These are phyloP conservation scores for Allophyes oxyacanthae DNA, from an alignment of 2,888 invertebrate species.

Conservation along the genomic window DNA sequence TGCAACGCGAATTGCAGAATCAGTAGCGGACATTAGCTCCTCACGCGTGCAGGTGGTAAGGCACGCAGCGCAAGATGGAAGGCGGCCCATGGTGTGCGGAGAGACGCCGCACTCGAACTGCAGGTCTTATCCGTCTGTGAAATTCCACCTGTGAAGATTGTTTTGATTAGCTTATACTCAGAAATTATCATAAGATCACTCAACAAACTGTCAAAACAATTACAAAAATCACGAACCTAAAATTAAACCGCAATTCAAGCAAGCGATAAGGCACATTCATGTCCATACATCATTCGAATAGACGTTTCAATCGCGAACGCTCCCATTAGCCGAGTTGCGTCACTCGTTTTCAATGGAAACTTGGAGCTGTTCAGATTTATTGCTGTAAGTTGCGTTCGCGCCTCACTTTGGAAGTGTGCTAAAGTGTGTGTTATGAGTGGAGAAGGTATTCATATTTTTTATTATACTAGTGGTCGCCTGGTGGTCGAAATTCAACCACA, in stretches of 20 bases:
- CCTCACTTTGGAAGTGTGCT: conserved; percentile 39
- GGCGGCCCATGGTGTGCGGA: too few species aligned
- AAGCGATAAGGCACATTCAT: conserved; percentile 22
- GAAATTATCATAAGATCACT: background rate
- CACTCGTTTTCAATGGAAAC: conserved; percentile 70
- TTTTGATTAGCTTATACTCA: too few species aligned
- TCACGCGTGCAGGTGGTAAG: too few species aligned
- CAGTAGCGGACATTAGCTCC: too few species aligned
- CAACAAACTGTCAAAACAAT: conserved; percentile 25
- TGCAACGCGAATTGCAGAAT: too few species aligned
- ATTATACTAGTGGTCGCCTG: too few species aligned
- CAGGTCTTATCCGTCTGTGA: too few species aligned
- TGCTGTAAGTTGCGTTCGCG: conserved; percentile 63
- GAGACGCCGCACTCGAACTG: too few species aligned
- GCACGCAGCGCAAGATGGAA: too few species aligned
- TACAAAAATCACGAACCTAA: conserved; percentile 22
- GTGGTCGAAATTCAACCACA: too few species aligned
- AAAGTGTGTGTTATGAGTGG: conserved; percentile 14
- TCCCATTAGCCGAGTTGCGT: conserved; percentile 71
- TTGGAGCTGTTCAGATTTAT: conserved; percentile 71
- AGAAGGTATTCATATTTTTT: conserved; percentile 26
- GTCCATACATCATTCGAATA: conserved; percentile 58
- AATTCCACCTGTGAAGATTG: too few species aligned
- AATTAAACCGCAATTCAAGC: conserved; percentile 37
- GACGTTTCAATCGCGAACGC: conserved; percentile 63